Evolutionary conservation across 2,113 vertebrate genomes (phyloP), one percentile per base, ranked within the genome.

Genomic region (Channa maculata): DNA sequence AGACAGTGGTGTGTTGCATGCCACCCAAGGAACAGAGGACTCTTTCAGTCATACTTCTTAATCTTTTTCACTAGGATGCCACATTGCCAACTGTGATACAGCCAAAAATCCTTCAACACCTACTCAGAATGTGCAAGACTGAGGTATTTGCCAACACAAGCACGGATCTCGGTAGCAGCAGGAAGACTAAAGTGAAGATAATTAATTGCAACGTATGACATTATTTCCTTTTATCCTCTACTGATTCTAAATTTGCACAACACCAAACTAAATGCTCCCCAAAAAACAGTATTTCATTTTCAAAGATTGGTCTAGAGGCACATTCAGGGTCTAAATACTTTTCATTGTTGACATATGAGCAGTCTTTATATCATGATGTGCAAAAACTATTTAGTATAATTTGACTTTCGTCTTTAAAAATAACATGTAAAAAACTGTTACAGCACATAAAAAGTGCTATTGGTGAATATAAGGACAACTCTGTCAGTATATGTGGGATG

Each of bases 311-410:
- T 58, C 76, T 54, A 50, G 64, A 88, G 55, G 63, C 48, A 80
- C 65, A 46, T 72, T 79, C 46, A 66, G 60, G 77, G 73, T 77
- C 73, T 63, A 86, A 62, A 84, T 73, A 45, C n/a, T 76, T 71
- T 80, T 59, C 85, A 46, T 77, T 88, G 33, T 88, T 77, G 54
- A 53, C 39, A 77, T 76, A 15, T 74, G 39, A 61, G 45, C 43
- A 89, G 68, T 65, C 70, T 79, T 75, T 88, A 51, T 92, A 67
- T 91, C 33, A 84, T 71, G 46, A 92, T 75, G 90, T 94, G 92
- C 91, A 92, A 94, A 94, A 94, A 84, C 63, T 70, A 71, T 68
- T 63, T 84, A 83, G 24, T 53, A 76, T 76, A 54, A 84, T 80
- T 89, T 92, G 89, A 91, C 86, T 91, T 91, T 88, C 93, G 71